Evolutionary conservation across 2,113 vertebrate genomes (phyloP), one percentile per base, ranked within the genome.

Genomic region (Pomatostomus ruficeps): DNA sequence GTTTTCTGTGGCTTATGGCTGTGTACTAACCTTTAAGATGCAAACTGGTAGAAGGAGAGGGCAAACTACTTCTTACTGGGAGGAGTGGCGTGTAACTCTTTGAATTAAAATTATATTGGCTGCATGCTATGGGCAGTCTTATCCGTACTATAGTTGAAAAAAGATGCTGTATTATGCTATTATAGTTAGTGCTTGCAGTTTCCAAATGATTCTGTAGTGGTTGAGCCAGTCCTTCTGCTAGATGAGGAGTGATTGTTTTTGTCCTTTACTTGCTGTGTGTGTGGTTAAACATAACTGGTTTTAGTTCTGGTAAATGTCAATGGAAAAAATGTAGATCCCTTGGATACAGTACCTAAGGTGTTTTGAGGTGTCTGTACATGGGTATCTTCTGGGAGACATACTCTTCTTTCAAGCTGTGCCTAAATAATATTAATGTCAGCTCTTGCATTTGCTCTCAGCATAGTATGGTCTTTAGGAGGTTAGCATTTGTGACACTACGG

Each of bases 131-230:
- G 16, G 28, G 51, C 16, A 26, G 38, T 31, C 43, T 85, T 82
- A 46, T 1, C 5, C 1, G 1, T 63, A 12, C 20, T 9, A 1
- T 6, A 24, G 9, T 52, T 35, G 29, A 46, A 38, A 80, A 46
- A 81, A 48, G 4, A 33, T 45, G 36, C 10, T 73, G 7, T 67
- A 46, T 76, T 91, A 31, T 11, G 14, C 31, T 16, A 3, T 16
- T 70, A 8, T 8, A 51, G 29, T 36, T 61, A 43, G 6, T 48
- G 35, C 43, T 68, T 16, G 2, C 5, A 82, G 8, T 35, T 67
- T 52, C 18, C 31, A 78, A 19, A n/a, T n/a, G 2, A 35, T 68
- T 48, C 42, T 85, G 28, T 57, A 31, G 12, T 16, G 18, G 13
- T 61, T 66, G 28, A 48, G 16, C 10, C 12, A 45, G 31, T 36